These are phyloP conservation scores for Elaphurus davidianus DNA, from an alignment of 2,113 vertebrate genomes.

Conservation along the genomic window DNA sequence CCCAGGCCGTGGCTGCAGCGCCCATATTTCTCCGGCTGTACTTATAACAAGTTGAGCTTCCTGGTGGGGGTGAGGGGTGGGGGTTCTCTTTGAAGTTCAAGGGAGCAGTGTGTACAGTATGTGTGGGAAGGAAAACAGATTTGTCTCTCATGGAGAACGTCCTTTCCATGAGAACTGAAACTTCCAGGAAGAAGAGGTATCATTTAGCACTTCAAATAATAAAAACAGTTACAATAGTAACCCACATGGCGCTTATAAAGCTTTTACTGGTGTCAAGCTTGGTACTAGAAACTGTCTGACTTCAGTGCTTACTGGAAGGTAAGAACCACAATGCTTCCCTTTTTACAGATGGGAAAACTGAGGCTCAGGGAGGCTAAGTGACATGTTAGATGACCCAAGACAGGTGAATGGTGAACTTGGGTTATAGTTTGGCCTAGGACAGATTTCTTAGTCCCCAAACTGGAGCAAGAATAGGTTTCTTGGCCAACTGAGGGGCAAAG, in stretches of 20 bases:
- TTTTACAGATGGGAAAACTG: background rate
- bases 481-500: background rate
- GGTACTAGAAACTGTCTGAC: background rate
- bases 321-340: background rate
- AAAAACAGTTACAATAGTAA: background rate
- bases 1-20: background rate
- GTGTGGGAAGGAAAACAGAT: conserved; percentile 7
- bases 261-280: accelerated
- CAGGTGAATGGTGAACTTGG: background rate
- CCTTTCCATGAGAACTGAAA: background rate
- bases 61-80: background rate
- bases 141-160: background rate
- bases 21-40: background rate
- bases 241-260: background rate
- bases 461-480: background rate
- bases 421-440: background rate
- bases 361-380: background rate
- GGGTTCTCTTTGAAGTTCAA: conserved; percentile 54
- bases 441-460: background rate
- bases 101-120: background rate
- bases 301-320: background rate
- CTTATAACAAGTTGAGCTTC: background rate
- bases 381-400: background rate
- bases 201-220: background rate
- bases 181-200: background rate